These are phyloP conservation scores for Coturnix japonica DNA, from an alignment of 2,113 vertebrate genomes.

Conservation along the genomic window DNA sequence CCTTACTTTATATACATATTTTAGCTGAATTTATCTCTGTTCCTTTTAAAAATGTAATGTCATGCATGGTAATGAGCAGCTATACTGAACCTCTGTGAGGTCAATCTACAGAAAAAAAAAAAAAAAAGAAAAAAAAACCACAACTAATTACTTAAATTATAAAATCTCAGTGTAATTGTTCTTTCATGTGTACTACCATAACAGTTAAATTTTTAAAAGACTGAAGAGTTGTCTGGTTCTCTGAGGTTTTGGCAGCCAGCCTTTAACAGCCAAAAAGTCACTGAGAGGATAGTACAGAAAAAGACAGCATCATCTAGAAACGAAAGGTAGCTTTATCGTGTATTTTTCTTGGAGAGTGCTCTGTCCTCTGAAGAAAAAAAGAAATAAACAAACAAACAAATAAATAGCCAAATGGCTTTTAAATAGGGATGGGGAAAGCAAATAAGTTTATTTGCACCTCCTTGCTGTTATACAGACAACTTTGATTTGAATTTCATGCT, in stretches of 20 bases:
- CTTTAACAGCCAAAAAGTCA: background rate
- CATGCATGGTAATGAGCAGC: background rate
- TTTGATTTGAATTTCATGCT: background rate
- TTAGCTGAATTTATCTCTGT: background rate
- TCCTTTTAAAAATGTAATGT: background rate
- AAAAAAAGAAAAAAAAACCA: background rate
- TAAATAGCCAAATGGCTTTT: background rate
- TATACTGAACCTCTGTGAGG: background rate
- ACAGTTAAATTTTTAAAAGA: constrained; percentile 1
- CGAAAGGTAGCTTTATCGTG: background rate
- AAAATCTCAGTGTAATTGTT: background rate
- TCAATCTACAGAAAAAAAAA: background rate
- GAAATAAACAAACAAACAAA: background rate
- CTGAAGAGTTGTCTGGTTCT: background rate
- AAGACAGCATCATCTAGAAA: background rate
- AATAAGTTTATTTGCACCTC: background rate
- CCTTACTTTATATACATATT: background rate
- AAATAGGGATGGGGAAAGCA: background rate
- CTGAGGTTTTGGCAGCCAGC: background rate
- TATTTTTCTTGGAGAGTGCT: background rate
- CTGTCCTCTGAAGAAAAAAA: background rate
- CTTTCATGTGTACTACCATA: background rate
- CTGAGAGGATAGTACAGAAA: background rate
- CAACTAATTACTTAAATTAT: background rate
- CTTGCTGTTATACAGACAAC: background rate